phyloP scores from a whole-genome alignment of 2,888 invertebrate species.

The Cerastis leucographa region DNA sequence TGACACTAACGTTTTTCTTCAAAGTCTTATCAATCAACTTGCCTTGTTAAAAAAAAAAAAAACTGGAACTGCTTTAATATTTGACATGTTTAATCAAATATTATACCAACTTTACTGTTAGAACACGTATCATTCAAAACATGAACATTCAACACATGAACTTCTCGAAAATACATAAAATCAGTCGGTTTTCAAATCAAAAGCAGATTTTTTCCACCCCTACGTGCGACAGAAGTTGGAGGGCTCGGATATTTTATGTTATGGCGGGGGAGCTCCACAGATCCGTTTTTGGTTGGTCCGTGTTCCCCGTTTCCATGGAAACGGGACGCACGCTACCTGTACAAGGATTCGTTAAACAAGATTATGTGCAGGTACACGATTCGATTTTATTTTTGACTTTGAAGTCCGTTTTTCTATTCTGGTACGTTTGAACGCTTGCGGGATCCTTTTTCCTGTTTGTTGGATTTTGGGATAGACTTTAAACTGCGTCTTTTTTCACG shows the following conservation, averaged over 20 bases:
- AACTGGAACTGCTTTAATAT: background rate
- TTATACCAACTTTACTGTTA: background rate
- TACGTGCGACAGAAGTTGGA: slow-evolving; percentile 62
- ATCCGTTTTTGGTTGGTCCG: slow-evolving; percentile 64
- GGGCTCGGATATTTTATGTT: slow-evolving; percentile 75
- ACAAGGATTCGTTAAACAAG: slow-evolving; percentile 50
- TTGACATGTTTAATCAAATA: background rate
- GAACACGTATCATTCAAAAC: background rate
- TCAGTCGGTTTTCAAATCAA: background rate
- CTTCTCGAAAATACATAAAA: background rate
- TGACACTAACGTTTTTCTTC: background rate
- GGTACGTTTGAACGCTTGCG: slow-evolving; percentile 2
- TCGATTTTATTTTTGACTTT: slow-evolving; percentile 51
- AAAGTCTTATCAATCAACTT: background rate
- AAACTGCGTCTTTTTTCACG: background rate
- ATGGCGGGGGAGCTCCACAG: slow-evolving; percentile 64
- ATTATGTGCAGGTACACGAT: slow-evolving; percentile 31
- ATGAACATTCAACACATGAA: background rate
- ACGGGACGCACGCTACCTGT: slow-evolving; percentile 71
- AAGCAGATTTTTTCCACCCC: slow-evolving; percentile 23
- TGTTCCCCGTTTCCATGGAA: slow-evolving; percentile 74
- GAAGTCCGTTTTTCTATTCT: slow-evolving; percentile 45
- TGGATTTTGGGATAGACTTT: background rate
- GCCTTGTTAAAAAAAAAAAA: background rate
- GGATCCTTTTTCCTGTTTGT: slow-evolving; percentile 21